These are phyloP conservation scores for Trachymyrmex cornetzi DNA, from an alignment of 1,140 invertebrate genomes.

Conservation along the genomic window DNA sequence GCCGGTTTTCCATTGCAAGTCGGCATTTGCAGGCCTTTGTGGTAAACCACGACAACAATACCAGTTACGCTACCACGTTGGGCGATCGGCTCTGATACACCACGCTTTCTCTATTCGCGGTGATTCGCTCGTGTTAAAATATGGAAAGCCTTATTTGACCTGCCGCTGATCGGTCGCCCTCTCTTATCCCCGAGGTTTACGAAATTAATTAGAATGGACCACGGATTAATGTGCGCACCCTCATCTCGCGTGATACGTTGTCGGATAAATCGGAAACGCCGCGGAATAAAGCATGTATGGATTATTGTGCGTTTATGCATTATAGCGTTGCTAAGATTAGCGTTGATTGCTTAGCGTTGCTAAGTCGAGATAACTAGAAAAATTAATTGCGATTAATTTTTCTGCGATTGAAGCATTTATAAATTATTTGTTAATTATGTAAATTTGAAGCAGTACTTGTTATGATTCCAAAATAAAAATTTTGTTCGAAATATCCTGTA, in stretches of 20 bases:
- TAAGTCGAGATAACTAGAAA: background rate
- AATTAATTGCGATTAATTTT: background rate
- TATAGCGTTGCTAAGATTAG: background rate
- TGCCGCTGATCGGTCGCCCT: constrained; percentile 39
- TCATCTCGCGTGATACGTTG: constrained; percentile 23
- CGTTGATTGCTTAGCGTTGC: too few species aligned
- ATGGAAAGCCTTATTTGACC: constrained; percentile 79
- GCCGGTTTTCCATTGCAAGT: constrained; percentile 80
- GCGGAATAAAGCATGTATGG: constrained; percentile 1
- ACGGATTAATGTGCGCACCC: constrained; percentile 35
- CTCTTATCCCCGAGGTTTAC: constrained; percentile 19
- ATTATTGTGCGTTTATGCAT: background rate
- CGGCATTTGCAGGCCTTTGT: constrained; percentile 85
- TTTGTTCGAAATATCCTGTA: too few species aligned
- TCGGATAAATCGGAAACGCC: constrained; percentile 18
- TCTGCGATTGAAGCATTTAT: background rate
- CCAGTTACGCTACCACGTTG: constrained; percentile 58
- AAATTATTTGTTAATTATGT: background rate
- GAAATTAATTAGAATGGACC: constrained; percentile 61
- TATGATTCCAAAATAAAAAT: constrained; percentile 11
- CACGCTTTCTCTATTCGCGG: constrained; percentile 21
- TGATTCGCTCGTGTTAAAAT: constrained; percentile 66
- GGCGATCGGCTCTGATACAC: constrained; percentile 53
- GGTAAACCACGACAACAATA: constrained; percentile 83
- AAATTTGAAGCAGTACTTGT: background rate